These are phyloP conservation scores for Clinocottus analis DNA, from an alignment of 2,113 vertebrate genomes.

Conservation along the genomic window DNA sequence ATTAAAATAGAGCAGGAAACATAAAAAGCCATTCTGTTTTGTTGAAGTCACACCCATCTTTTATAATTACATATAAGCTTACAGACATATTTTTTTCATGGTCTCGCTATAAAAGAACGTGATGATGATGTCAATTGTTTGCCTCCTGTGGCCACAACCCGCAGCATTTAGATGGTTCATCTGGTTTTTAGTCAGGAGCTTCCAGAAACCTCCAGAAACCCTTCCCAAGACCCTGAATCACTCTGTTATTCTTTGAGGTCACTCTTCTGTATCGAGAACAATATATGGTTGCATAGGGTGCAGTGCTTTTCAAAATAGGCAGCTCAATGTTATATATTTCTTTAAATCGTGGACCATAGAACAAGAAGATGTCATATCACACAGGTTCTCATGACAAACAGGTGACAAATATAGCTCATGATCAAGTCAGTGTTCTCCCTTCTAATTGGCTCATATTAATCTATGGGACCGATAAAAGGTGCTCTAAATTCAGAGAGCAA, in stretches of 20 bases:
- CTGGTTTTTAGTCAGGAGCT: conserved; percentile 33
- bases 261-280: conserved; percentile 39
- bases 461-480: conserved; percentile 66
- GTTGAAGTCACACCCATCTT: not conserved
- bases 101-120: conserved; percentile 10
- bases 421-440: conserved; percentile 40
- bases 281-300: conserved; percentile 13
- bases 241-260: conserved; percentile 64
- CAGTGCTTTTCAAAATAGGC: conserved; percentile 18
- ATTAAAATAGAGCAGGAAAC: not conserved
- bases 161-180: conserved; percentile 38
- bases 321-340: conserved; percentile 13
- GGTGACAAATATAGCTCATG: conserved; percentile 59
- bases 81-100: conserved; percentile 2
- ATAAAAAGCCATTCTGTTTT: conserved; percentile 5
- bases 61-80: not conserved
- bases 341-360: conserved; percentile 24
- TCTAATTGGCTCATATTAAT: conserved; percentile 75
- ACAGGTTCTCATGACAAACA: conserved; percentile 50
- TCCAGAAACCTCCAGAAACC: conserved; percentile 44
- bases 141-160: conserved; percentile 42
- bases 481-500: conserved; percentile 26
- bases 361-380: conserved; percentile 48
- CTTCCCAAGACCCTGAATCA: conserved; percentile 49
- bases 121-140: conserved; percentile 68